These are phyloP conservation scores for Pheosia gnoma DNA, from an alignment of 2,888 invertebrate genomes.

Conservation along the genomic window DNA sequence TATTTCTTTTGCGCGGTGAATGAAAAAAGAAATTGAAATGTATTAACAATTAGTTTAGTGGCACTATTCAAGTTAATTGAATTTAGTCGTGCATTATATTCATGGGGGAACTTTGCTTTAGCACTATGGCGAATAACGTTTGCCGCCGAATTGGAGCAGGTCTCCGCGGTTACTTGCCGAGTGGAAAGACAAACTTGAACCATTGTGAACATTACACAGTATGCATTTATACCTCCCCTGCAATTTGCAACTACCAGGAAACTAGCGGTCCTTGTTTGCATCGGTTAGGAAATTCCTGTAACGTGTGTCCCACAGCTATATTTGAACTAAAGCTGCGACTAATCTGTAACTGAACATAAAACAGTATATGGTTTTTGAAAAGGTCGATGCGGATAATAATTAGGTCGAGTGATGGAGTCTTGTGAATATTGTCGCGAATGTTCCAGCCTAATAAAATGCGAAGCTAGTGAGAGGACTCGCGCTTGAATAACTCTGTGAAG, in stretches of 20 bases:
- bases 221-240: slow-evolving; percentile 47
- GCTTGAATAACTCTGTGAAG: slow-evolving; percentile 32
- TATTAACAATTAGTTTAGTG: neutral
- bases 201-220: slow-evolving; percentile 53
- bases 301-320: neutral
- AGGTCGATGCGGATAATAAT: slow-evolving; percentile 40
- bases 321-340: neutral
- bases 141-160: slow-evolving; percentile 47
- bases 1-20: neutral
- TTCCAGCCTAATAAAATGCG: slow-evolving; percentile 32
- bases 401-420: slow-evolving; percentile 62
- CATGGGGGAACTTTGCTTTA: slow-evolving; percentile 46
- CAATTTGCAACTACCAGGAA: slow-evolving; percentile 43
- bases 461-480: slow-evolving; percentile 43
- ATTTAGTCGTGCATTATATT: slow-evolving; percentile 42
- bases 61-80: slow-evolving; percentile 15
- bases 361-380: slow-evolving; percentile 47
- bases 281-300: slow-evolving; percentile 28
- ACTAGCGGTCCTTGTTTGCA: slow-evolving; percentile 36
- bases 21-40: no score
- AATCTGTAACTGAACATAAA: neutral
- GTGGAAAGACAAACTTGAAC: slow-evolving; percentile 58
- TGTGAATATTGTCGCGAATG: slow-evolving; percentile 42
- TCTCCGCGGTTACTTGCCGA: slow-evolving; percentile 43
- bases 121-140: slow-evolving; percentile 44